Evolutionary conservation across 1,140 invertebrate genomes (phyloP).

Genomic region (Brachionus manjavacas): DNA sequence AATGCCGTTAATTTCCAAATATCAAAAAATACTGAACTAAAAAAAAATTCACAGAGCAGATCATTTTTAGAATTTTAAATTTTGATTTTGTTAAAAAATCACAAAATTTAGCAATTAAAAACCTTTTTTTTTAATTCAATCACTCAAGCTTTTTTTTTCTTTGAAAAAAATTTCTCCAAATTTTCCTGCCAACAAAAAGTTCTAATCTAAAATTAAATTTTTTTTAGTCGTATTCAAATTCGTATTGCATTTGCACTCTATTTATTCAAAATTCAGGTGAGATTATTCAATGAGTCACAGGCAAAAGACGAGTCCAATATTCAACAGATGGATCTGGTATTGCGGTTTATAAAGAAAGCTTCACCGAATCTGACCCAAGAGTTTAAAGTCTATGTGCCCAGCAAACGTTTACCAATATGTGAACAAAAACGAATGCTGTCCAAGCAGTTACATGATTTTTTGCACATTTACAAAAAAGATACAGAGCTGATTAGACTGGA

Average conservation of each 20-base stretch:
- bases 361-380: slow-evolving; percentile 71
- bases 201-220: slow-evolving; percentile 51
- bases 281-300: slow-evolving; percentile 63
- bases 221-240: slow-evolving; percentile 61
- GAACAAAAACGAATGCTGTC: slow-evolving; percentile 78
- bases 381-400: slow-evolving; percentile 68
- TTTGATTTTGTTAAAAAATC: too few relatives aligned
- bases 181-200: too few relatives aligned
- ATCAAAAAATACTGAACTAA: too few relatives aligned
- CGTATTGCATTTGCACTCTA: slow-evolving; percentile 77
- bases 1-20: too few relatives aligned
- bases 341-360: slow-evolving; percentile 73
- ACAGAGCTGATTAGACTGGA: slow-evolving; percentile 63
- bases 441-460: slow-evolving; percentile 84
- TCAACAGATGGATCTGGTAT: slow-evolving; percentile 62
- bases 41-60: too few relatives aligned
- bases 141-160: too few relatives aligned
- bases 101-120: too few relatives aligned
- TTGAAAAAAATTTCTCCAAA: too few relatives aligned
- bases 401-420: slow-evolving; percentile 71
- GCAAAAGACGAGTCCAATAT: slow-evolving; percentile 45
- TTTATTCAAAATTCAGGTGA: slow-evolving; percentile 69
- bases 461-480: slow-evolving; percentile 76
- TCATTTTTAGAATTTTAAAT: too few relatives aligned
- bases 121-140: too few relatives aligned